Conservation (phyloP, 1,140 invertebrate genomes). For the Brachionus calyciflorus region DNA sequence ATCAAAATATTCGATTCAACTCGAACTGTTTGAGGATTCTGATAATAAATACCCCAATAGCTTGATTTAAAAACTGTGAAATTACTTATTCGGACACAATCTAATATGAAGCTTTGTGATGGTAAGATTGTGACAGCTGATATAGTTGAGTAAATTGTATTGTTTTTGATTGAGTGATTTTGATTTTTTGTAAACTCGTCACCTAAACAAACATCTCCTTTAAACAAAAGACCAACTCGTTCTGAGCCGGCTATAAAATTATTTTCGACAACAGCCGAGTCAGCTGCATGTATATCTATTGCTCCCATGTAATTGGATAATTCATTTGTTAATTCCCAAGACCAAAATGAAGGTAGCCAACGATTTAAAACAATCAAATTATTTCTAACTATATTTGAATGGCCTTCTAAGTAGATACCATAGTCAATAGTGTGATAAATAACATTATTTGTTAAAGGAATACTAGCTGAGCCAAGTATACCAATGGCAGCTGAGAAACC, state of each 20-base stretch:
- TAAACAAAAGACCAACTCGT: slow-evolving; percentile 50
- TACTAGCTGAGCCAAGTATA: background rate
- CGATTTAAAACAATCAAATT: slow-evolving; percentile 51
- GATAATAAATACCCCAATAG: slow-evolving; percentile 42
- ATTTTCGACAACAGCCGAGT: slow-evolving; percentile 48
- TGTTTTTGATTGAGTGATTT: slow-evolving; percentile 48
- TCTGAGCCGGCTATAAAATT: slow-evolving; percentile 54
- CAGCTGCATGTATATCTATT: slow-evolving; percentile 51
- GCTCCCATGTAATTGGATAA: slow-evolving; percentile 50
- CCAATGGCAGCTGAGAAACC: slow-evolving; percentile 24
- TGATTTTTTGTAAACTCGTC: background rate
- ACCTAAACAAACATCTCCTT: slow-evolving; percentile 47
- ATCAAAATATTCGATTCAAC: slow-evolving; percentile 8
- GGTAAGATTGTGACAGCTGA: background rate
- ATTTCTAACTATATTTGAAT: slow-evolving; percentile 42
- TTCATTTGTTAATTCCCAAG: slow-evolving; percentile 50
- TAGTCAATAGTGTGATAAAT: slow-evolving; percentile 15
- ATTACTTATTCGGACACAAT: background rate
- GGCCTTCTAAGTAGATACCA: slow-evolving; percentile 39
- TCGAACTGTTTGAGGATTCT: background rate
- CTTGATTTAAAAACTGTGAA: slow-evolving; percentile 27
- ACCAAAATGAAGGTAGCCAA: slow-evolving; percentile 48
- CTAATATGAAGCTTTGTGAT: slow-evolving; percentile 47
- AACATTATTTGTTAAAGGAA: slow-evolving; percentile 43
- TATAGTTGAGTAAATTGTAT: slow-evolving; percentile 48